phyloP scores from a whole-genome alignment of 1,140 invertebrate species.

The Magallana gigas region DNA sequence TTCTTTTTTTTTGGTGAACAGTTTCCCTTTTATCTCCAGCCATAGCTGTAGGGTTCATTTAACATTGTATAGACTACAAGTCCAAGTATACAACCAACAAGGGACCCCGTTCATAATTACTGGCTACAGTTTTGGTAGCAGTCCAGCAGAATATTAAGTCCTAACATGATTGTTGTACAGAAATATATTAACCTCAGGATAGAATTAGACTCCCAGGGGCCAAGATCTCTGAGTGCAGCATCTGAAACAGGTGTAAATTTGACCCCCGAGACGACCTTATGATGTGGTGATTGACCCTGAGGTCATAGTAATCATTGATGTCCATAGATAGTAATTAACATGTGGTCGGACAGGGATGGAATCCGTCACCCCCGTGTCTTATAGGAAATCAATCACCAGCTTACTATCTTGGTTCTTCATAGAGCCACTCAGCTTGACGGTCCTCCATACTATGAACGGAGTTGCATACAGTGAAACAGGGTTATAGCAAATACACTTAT shows the following conservation, averaged over 20 bases:
- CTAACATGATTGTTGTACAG: slow-evolving; percentile 16
- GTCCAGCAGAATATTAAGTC: not conserved
- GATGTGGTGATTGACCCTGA: slow-evolving; percentile 11
- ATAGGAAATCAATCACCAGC: not conserved
- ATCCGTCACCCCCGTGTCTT: not conserved
- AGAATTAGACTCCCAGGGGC: not conserved
- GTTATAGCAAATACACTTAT: too few species aligned
- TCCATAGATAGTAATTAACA: not conserved
- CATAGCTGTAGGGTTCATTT: not conserved
- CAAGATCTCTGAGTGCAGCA: not conserved
- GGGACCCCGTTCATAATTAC: not conserved
- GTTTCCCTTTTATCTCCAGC: not conserved
- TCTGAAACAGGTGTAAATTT: slow-evolving; percentile 33
- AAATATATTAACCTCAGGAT: not conserved
- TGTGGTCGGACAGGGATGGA: not conserved
- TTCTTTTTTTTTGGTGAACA: not conserved
- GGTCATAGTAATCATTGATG: not conserved
- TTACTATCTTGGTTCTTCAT: too few species aligned
- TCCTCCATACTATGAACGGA: too few species aligned
- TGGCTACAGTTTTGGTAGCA: not conserved
- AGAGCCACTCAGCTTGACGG: too few species aligned
- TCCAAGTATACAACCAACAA: not conserved
- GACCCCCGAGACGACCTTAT: not conserved
- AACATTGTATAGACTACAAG: too few species aligned
- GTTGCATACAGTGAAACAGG: too few species aligned